Evolutionary conservation across 2,113 vertebrate species (phyloP).

Genomic region (Albula goreensis): DNA sequence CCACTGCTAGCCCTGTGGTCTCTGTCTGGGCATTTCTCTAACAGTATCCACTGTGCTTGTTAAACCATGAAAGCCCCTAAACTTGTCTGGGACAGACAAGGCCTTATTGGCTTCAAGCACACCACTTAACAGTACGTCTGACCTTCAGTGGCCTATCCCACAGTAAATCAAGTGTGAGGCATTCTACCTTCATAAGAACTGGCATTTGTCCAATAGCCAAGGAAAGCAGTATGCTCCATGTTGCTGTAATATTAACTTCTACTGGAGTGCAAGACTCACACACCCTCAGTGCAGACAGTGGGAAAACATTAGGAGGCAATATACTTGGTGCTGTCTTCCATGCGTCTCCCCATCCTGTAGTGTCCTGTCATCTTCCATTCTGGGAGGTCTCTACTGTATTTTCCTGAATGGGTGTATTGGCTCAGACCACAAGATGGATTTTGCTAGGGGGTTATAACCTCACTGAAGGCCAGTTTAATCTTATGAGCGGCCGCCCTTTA

Average conservation of each 20-base stretch:
- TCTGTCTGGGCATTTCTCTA: not conserved
- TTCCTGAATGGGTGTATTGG: conserved; percentile 24
- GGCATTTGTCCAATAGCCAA: not conserved
- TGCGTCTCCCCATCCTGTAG: not conserved
- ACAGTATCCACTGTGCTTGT: not conserved
- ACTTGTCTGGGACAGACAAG: not conserved
- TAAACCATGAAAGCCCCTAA: not conserved
- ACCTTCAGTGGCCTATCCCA: conserved; percentile 31
- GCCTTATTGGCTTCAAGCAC: not conserved
- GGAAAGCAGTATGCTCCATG: not conserved
- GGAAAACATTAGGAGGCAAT: not conserved
- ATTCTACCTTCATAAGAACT: conserved; percentile 9
- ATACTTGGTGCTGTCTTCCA: not conserved
- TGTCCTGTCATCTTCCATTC: not conserved
- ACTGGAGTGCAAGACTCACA: not conserved
- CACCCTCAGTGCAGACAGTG: not conserved
- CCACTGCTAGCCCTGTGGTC: not conserved
- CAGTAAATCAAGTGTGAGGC: conserved; percentile 1
- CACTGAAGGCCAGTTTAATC: conserved; percentile 8
- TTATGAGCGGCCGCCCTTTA: conserved; percentile 13
- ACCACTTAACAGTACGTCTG: conserved; percentile 13
- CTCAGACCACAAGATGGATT: conserved; percentile 27
- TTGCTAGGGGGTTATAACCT: conserved; percentile 21
- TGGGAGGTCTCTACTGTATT: not conserved
- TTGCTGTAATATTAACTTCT: not conserved